These are phyloP conservation scores for Zele albiditarsus DNA, from an alignment of 2,888 invertebrate species.

Conservation along the genomic window DNA sequence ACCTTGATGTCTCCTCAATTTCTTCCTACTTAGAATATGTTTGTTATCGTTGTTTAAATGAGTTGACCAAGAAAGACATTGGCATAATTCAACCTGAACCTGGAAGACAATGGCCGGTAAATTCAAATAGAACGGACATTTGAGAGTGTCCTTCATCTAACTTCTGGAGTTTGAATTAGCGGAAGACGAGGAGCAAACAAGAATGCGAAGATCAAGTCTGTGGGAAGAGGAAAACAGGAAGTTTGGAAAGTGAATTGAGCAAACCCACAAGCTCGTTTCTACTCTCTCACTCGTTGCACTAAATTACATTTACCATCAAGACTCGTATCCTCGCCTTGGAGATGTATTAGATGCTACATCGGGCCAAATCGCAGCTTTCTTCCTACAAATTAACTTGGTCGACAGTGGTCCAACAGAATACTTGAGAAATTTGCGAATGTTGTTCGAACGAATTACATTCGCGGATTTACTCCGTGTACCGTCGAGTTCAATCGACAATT, in stretches of 20 bases:
- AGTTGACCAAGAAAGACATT: neutral
- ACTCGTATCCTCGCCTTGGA: neutral
- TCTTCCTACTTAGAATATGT: neutral
- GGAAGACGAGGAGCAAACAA: neutral
- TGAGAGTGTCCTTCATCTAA: neutral
- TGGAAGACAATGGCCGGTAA: neutral
- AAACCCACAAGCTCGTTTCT: conserved; percentile 19
- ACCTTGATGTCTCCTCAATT: too few relatives aligned
- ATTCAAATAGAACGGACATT: neutral
- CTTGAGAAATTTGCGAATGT: neutral
- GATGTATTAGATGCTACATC: neutral
- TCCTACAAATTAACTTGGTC: conserved; percentile 1
- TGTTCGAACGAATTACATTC: conserved; percentile 11
- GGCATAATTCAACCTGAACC: neutral
- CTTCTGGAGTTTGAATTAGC: neutral
- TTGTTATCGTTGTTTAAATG: neutral
- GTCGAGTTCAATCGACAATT: conserved; percentile 18
- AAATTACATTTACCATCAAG: conserved; percentile 17
- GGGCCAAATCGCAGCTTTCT: neutral
- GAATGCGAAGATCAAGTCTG: neutral
- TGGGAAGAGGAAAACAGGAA: conserved; percentile 1
- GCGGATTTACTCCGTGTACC: neutral
- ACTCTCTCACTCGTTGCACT: conserved; percentile 1
- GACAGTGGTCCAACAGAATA: neutral
- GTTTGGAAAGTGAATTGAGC: conserved; percentile 25